Percentiles rank a stretch among this genome's conserved stretches.
phyloP scores from a whole-genome alignment of 2,113 vertebrate species.

The Euleptes europaea region DNA sequence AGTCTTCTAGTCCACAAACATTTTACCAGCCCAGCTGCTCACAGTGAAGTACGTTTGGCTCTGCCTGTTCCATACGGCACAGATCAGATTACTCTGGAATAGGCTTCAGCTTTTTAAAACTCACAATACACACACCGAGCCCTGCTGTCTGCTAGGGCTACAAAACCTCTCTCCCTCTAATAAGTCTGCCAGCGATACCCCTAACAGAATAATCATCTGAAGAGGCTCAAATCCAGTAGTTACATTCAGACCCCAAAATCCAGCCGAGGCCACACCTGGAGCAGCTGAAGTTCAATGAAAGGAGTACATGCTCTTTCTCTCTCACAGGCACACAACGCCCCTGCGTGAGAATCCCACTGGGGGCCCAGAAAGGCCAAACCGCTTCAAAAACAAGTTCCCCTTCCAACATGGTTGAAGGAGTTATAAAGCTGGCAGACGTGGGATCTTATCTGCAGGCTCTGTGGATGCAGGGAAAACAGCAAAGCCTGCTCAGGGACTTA shows the following conservation, averaged over 20 bases:
- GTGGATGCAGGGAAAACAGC: too few species aligned
- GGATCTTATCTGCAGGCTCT: neutral
- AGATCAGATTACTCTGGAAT: neutral
- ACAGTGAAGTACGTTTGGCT: neutral
- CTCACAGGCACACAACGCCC: too few species aligned
- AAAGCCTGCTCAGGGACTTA: neutral
- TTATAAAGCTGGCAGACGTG: neutral
- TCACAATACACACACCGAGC: neutral
- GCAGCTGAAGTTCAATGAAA: neutral
- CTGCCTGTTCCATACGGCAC: neutral
- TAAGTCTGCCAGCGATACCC: neutral
- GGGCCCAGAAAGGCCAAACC: neutral
- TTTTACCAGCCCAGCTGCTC: neutral
- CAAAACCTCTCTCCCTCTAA: neutral
- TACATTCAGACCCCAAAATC: neutral
- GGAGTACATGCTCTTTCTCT: neutral
- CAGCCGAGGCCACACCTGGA: neutral
- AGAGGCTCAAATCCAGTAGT: neutral
- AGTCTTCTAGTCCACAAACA: too few species aligned
- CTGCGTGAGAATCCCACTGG: neutral
- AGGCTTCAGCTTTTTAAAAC: neutral
- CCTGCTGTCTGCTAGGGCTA: neutral
- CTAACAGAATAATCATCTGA: neutral
- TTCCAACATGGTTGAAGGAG: too few species aligned
- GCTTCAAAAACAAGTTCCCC: neutral